A percentile compares a stretch with the other conserved stretches of the same genome.
phyloP scores from a whole-genome alignment of 2,113 vertebrate species.

The Pyxicephalus adspersus region DNA sequence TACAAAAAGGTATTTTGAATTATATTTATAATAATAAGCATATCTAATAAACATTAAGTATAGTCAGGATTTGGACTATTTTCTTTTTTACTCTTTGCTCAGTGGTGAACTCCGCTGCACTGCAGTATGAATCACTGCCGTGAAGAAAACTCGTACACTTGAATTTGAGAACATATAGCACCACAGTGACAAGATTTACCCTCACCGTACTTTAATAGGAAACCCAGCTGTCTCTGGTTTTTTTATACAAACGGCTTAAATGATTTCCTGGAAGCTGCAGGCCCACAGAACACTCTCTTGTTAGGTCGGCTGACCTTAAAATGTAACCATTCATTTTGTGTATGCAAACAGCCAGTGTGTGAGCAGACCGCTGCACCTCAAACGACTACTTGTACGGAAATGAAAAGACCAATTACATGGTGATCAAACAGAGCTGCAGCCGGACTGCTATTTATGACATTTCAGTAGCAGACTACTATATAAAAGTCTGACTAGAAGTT shows the following conservation, averaged over 20 bases:
- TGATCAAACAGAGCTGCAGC: neutral
- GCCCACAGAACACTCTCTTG: constrained; percentile 4
- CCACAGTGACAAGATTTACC: neutral
- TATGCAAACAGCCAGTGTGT: constrained; percentile 21
- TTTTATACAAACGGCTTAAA: neutral
- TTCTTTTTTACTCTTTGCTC: too few species aligned
- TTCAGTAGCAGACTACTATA: neutral
- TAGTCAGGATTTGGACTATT: too few species aligned
- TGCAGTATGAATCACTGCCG: too few species aligned
- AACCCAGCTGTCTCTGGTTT: constrained; percentile 12
- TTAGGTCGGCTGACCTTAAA: constrained; percentile 15
- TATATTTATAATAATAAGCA: too few species aligned
- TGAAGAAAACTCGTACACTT: too few species aligned
- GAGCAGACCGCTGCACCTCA: neutral
- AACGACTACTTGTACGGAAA: neutral
- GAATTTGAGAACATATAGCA: too few species aligned
- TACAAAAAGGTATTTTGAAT: too few species aligned
- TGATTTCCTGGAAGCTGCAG: constrained; percentile 10
- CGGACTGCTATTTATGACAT: neutral
- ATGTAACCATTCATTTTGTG: constrained; percentile 17
- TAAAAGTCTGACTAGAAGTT: too few species aligned
- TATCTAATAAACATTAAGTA: too few species aligned
- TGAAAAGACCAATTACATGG: neutral
- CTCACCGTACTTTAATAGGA: neutral
- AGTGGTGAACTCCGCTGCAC: too few species aligned